Evolutionary conservation across 2,113 vertebrate genomes (phyloP).

Genomic region (Talpa occidentalis): DNA sequence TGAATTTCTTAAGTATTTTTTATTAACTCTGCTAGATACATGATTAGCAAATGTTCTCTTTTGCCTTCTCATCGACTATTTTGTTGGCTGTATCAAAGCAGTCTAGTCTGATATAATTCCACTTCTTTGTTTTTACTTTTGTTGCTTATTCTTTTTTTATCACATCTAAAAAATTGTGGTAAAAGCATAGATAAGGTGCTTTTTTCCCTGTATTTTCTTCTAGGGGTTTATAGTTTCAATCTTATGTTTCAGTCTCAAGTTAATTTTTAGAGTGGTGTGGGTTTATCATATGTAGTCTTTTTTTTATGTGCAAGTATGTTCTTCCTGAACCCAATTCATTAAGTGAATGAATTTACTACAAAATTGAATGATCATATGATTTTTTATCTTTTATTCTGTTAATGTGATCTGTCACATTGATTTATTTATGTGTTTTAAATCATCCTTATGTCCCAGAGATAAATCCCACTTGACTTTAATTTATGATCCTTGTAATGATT

Average conservation of each 20-base stretch:
- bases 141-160: background rate
- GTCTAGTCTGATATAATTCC: background rate
- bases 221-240: background rate
- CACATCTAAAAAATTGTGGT: background rate
- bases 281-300: background rate
- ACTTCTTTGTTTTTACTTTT: background rate
- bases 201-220: background rate
- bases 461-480: too few species aligned
- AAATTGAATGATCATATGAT: background rate
- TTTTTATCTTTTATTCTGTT: too few species aligned
- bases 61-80: background rate
- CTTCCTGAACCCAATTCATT: background rate
- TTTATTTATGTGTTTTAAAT: too few species aligned
- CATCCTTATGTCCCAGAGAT: too few species aligned
- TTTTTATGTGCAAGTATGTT: background rate
- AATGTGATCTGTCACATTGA: too few species aligned
- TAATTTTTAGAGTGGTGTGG: background rate
- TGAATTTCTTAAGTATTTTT: background rate
- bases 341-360: too few species aligned
- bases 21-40: background rate
- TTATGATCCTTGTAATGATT: too few species aligned
- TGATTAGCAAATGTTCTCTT: background rate
- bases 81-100: background rate
- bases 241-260: background rate
- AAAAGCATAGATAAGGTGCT: background rate